A percentile compares a stretch with the other conserved stretches of the same genome.
These are phyloP conservation scores for Lasioglossum figueresi DNA, from an alignment of 2,888 invertebrate genomes.

Conservation along the genomic window DNA sequence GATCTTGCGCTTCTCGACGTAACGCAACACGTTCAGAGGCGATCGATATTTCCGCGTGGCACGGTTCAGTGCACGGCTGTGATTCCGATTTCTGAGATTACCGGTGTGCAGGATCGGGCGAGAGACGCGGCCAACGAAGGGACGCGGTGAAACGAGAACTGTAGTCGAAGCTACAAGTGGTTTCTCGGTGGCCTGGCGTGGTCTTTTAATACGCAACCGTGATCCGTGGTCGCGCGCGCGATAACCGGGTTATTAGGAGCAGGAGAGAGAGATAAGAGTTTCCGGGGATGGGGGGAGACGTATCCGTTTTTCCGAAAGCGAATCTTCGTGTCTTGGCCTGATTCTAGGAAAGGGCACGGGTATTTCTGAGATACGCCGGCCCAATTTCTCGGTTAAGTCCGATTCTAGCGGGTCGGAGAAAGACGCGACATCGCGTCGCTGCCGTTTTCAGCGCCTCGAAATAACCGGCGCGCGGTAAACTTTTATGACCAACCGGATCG, in stretches of 20 bases:
- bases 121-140: background rate
- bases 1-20: conserved; percentile 32
- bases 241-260: background rate
- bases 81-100: conserved; percentile 16
- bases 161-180: conserved; percentile 53
- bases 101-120: background rate
- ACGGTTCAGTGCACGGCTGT: background rate
- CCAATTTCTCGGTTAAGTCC: conserved; percentile 1
- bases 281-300: no score
- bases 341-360: conserved; percentile 49
- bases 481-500: conserved; percentile 30
- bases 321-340: conserved; percentile 46
- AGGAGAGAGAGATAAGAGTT: background rate
- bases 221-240: background rate
- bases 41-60: conserved; percentile 23
- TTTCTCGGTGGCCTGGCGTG: conserved; percentile 25
- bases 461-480: conserved; percentile 29
- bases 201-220: conserved; percentile 8
- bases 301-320: background rate
- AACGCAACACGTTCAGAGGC: background rate
- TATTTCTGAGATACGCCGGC: conserved; percentile 24
- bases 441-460: conserved; percentile 21
- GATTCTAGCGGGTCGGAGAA: background rate
- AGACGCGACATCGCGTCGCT: background rate
- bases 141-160: conserved; percentile 16